Evolutionary conservation across 2,888 invertebrate species (phyloP).

Genomic region (Drosophila dives): DNA sequence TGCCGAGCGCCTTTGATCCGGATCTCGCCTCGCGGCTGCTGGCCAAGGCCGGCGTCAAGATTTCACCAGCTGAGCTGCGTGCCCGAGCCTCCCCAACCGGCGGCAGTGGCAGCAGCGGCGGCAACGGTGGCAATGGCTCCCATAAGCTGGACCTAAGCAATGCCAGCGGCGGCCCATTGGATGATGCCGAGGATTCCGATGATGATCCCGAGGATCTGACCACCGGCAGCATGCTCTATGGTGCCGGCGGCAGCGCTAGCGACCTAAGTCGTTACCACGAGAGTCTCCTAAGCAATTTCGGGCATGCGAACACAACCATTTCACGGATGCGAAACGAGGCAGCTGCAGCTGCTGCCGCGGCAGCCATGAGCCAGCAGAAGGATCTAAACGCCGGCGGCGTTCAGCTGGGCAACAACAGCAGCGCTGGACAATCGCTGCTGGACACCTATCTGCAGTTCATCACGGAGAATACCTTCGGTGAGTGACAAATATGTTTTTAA

Average conservation of each 20-base stretch:
- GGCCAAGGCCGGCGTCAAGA: constrained; percentile 95
- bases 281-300: constrained; percentile 84
- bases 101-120: constrained; percentile 86
- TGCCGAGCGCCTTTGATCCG: constrained; percentile 96
- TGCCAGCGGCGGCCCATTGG: constrained; percentile 88
- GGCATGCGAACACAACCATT: constrained; percentile 88
- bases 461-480: constrained; percentile 91
- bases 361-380: constrained; percentile 85
- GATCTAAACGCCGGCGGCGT: constrained; percentile 87
- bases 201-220: constrained; percentile 93
- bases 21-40: constrained; percentile 93
- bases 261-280: constrained; percentile 83
- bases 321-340: constrained; percentile 88
- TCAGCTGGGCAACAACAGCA: constrained; percentile 88
- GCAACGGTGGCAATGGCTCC: constrained; percentile 52
- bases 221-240: constrained; percentile 84
- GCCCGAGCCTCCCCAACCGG: constrained; percentile 93
- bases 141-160: constrained; percentile 90
- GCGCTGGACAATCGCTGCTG: constrained; percentile 91
- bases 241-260: constrained; percentile 66
- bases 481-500: constrained; percentile 62
- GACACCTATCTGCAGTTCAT: constrained; percentile 96
- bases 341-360: constrained; percentile 80
- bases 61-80: constrained; percentile 92
- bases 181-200: constrained; percentile 88